Evolutionary conservation across 2,888 invertebrate species (phyloP).

Genomic region (Argyresthia albistria): DNA sequence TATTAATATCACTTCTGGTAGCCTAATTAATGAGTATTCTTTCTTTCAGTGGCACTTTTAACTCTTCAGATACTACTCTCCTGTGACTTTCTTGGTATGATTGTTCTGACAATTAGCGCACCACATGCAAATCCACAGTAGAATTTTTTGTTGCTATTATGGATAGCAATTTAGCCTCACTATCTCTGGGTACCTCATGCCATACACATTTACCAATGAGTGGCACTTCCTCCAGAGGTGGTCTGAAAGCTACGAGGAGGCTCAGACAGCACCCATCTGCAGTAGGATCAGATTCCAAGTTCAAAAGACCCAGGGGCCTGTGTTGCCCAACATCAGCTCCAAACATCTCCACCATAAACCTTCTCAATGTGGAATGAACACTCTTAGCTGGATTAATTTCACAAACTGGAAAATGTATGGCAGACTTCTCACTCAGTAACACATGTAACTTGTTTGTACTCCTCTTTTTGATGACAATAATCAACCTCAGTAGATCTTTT

Average conservation of each 20-base stretch:
- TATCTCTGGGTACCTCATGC: conserved; percentile 82
- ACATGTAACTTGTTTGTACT: conserved; percentile 88
- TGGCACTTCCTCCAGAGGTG: conserved; percentile 88
- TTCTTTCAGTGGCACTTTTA: conserved; percentile 5
- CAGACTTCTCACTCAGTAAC: conserved; percentile 87
- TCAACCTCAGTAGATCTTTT: conserved; percentile 82
- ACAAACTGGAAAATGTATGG: conserved; percentile 88
- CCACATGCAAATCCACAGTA: conserved; percentile 86
- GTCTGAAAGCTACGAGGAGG: conserved; percentile 85
- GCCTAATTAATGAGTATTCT: conserved; percentile 1
- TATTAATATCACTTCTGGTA: background rate
- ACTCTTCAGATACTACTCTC: background rate
- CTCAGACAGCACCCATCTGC: conserved; percentile 88
- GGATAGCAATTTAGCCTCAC: conserved; percentile 78
- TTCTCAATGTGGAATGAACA: conserved; percentile 87
- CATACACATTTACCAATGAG: conserved; percentile 91
- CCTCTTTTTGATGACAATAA: conserved; percentile 85
- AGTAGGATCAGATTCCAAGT: conserved; percentile 76
- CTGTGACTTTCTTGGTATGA: background rate
- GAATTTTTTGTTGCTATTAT: conserved; percentile 82
- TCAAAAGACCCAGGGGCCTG: conserved; percentile 85
- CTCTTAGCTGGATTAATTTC: conserved; percentile 91
- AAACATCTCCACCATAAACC: conserved; percentile 93
- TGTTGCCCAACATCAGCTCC: conserved; percentile 90
- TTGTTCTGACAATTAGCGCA: conserved; percentile 66